Evolutionary conservation across 2,888 invertebrate species (phyloP), one percentile per base, ranked within the genome.

Genomic region (Leptothorax acervorum): DNA sequence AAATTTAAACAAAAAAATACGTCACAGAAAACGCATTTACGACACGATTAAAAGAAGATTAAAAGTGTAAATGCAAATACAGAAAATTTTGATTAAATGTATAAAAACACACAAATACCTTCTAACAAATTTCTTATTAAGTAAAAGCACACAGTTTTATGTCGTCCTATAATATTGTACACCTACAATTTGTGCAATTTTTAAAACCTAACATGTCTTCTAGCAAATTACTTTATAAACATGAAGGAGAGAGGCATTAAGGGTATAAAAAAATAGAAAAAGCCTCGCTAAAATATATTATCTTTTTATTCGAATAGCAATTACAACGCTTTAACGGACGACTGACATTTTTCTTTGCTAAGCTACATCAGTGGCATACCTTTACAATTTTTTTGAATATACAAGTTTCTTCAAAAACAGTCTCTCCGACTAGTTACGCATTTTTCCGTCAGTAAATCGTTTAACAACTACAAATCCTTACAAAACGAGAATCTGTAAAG

Each of bases 271-370:
- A 91, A 92, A 92, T 91, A 92, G 90, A 92, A 92, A 79, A 92
- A 90, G 87, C 90, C 90, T 90, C 90, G 87, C 92, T 91, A 93
- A 92, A 92, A 93, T 92, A 92, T 92, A 92, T 92, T 89, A 91
- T 91, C 87, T 90, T 88, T 93, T 92, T 92, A 93, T 93, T 93
- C 87, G 90, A 92, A 87, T 89, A 90, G 90, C 91, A 92, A 88
- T 92, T 93, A 93, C 93, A 93, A 92, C 91, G 90, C 90, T 91
- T 90, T 85, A 74, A 86, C 84, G 84, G 86, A 84, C 87, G 74
- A 84, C 87, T 90, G 90, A 92, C 92, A 92, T 84, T 89, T 90
- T 85, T 75, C 71, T 86, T 78, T 83, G 83, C 92, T 90, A 89
- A 83, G 76, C 88, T 90, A 92, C 87, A 83, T 87, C 84, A 66